phyloP scores from a whole-genome alignment of 2,888 invertebrate genomes.

The Diarsia dahlii region DNA sequence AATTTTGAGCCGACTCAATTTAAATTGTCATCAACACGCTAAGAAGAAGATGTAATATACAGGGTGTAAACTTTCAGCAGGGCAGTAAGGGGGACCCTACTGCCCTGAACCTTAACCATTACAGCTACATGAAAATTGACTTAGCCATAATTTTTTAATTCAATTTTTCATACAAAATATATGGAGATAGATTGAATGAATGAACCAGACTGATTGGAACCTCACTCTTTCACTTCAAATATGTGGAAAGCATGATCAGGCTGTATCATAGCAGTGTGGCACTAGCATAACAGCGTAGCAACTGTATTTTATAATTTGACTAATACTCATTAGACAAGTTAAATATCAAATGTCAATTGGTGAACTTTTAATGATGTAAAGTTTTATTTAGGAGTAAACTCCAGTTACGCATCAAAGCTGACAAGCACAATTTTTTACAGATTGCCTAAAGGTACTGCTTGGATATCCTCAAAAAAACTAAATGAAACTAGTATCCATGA shows the following conservation, averaged over 20 bases:
- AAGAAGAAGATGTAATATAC: too few species aligned
- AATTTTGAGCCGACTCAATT: too few species aligned
- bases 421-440: slow-evolving; percentile 70
- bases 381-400: background rate
- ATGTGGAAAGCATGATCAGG: background rate
- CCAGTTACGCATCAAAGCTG: background rate
- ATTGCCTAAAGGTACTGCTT: slow-evolving; percentile 84
- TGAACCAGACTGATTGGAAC: too few species aligned
- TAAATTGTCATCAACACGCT: too few species aligned
- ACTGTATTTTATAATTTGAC: background rate
- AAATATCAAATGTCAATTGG: background rate
- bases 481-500: slow-evolving; percentile 84
- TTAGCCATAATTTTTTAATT: too few species aligned
- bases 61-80: too few species aligned
- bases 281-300: background rate
- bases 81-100: too few species aligned
- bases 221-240: too few species aligned
- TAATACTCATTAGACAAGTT: too few species aligned
- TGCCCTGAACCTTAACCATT: too few species aligned
- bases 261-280: background rate
- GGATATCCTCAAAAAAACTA: slow-evolving; percentile 88
- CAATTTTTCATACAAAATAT: background rate
- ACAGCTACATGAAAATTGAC: too few species aligned
- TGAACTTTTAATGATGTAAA: slow-evolving; percentile 27
- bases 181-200: too few species aligned